Conservation (phyloP, 2,113 vertebrate species). For the Himantopus leucocephalus region DNA sequence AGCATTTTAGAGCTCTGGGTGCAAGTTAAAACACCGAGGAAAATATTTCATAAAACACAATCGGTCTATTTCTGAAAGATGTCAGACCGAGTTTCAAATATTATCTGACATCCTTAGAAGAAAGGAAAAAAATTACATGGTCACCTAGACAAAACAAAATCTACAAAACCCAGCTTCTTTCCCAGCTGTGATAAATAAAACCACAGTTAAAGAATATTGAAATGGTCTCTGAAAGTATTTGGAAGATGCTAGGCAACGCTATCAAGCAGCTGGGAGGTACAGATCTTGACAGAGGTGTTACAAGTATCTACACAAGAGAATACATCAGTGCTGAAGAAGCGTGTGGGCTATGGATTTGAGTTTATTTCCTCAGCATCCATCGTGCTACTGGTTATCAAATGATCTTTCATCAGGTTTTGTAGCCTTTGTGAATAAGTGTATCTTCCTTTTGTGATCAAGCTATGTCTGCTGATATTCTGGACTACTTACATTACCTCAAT, state of each 20-base stretch:
- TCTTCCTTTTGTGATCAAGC: not conserved
- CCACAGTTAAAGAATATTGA: not conserved
- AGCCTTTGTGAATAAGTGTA: not conserved
- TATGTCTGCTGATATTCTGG: not conserved
- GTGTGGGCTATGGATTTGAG: not conserved
- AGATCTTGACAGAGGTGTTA: not conserved
- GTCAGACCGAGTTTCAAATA: not conserved
- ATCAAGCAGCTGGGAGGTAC: not conserved
- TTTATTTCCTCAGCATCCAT: not conserved
- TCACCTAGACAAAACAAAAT: not conserved
- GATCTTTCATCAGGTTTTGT: not conserved
- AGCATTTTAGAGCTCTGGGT: not conserved
- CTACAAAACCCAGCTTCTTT: not conserved
- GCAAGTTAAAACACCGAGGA: not conserved
- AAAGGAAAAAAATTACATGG: not conserved
- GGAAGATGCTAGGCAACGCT: not conserved
- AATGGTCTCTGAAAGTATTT: not conserved
- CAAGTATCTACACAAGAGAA: not conserved
- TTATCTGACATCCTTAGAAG: not conserved
- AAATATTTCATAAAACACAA: not conserved
- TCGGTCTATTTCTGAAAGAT: not conserved
- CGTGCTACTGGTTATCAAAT: not conserved
- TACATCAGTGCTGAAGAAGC: not conserved
- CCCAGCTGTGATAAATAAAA: not conserved
- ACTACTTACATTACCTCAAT: not conserved